phyloP scores from a whole-genome alignment of 2,113 vertebrate genomes.

The Nibea coibor region DNA sequence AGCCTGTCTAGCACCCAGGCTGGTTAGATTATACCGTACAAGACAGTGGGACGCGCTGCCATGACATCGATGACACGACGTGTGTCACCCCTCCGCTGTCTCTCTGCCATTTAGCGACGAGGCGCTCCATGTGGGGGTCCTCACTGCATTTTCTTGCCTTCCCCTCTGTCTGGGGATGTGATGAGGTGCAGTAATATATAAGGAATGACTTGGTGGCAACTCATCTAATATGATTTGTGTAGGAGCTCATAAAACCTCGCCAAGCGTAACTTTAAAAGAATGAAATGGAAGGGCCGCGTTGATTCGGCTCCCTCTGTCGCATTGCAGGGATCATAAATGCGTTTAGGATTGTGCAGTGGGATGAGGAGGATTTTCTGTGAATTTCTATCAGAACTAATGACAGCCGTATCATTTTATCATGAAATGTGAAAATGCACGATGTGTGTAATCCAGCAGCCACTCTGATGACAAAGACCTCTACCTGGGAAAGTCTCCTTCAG shows the following conservation, averaged over 20 bases:
- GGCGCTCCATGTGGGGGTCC: constrained; percentile 36
- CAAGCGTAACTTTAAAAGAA: constrained; percentile 78
- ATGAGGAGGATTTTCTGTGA: constrained; percentile 56
- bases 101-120: constrained; percentile 62
- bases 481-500: constrained; percentile 27
- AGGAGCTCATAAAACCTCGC: constrained; percentile 75
- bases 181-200: constrained; percentile 76
- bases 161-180: constrained; percentile 58
- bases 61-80: constrained; percentile 77
- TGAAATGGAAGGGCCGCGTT: constrained; percentile 62
- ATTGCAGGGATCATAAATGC: constrained; percentile 77
- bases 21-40: constrained; percentile 71
- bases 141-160: constrained; percentile 36
- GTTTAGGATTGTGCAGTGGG: constrained; percentile 49
- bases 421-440: constrained; percentile 23
- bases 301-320: constrained; percentile 69
- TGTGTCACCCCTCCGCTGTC: constrained; percentile 66
- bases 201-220: constrained; percentile 77
- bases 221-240: constrained; percentile 81
- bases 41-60: constrained; percentile 67
- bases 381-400: constrained; percentile 65
- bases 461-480: constrained; percentile 29
- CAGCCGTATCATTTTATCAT: constrained; percentile 51
- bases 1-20: constrained; percentile 61
- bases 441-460: constrained; percentile 20